Evolutionary conservation across 2,888 invertebrate species (phyloP), one percentile per base, ranked within the genome.

Genomic region (Drepanosiphum platanoidis): DNA sequence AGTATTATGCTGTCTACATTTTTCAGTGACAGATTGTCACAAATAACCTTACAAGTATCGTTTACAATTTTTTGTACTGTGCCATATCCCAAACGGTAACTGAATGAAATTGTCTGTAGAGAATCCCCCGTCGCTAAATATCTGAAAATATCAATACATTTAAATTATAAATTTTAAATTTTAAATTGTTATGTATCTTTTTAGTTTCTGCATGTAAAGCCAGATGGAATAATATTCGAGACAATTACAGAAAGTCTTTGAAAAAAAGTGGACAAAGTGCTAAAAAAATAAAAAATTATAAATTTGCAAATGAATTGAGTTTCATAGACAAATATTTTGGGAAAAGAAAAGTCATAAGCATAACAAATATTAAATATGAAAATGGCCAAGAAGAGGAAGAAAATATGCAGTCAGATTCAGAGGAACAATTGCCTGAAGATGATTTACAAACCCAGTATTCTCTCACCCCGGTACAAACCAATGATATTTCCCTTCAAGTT

Each of bases 181-280:
- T n/a, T n/a, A n/a, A 72, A 72, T 72, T 72, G 7, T 42, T 72
- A 34, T 42, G 71, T 42, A 46, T n/a, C 18, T 68, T 66, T 79
- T 66, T 70, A 80, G 80, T 66, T 80, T 22, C 34, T 66, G 32
- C 80, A 9, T 68, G 68, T 36, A 80, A 80, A 32, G 68, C 80
- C 22, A 66, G 68, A 13, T 80, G 68, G 68, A 68, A 80, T 52
- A 80, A 80, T 36, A 80, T 80, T 68, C 32, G 80, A 61, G 68
- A 80, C 42, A 80, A 18, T 46, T 80, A 80, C 80, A 66, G 68
- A 36, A 80, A 68, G 18, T 68, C 42, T 3, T 58, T 68, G 68
- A 42, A 80, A 52, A 78, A 80, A 80, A 80, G 70, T 34, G 68
- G 68, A 72, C 72, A 72, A 46, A 46, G 30, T 71, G 27, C 71